A percentile compares a stretch with the other conserved stretches of the same genome.
These are phyloP conservation scores for Strigops habroptila DNA, from an alignment of 2,113 vertebrate genomes.

Conservation along the genomic window DNA sequence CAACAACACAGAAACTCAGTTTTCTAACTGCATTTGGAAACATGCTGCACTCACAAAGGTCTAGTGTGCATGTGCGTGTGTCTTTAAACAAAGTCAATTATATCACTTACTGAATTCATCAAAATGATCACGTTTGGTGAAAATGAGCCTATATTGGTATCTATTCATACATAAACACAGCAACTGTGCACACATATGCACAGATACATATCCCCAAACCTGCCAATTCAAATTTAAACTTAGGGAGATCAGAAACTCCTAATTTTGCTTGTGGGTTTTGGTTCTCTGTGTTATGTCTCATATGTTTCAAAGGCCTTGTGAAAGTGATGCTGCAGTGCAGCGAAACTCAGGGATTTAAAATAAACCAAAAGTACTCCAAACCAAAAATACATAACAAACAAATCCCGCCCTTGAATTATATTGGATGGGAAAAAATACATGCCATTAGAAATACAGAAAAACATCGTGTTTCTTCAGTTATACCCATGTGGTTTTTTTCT, in stretches of 20 bases:
- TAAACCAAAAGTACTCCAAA: neutral
- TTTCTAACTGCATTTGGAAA: slow-evolving; percentile 68
- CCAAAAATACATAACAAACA: neutral
- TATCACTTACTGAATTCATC: slow-evolving; percentile 43
- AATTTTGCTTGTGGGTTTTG: slow-evolving; percentile 19
- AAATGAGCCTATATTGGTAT: slow-evolving; percentile 48
- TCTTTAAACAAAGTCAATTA: slow-evolving; percentile 44
- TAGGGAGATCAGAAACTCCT: slow-evolving; percentile 33
- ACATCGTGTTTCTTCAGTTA: slow-evolving; percentile 3
- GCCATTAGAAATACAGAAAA: slow-evolving; percentile 40
- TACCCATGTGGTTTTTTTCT: neutral
- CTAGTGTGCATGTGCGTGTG: neutral
- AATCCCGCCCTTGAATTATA: neutral
- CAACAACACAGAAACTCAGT: slow-evolving; percentile 59
- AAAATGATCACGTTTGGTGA: slow-evolving; percentile 36
- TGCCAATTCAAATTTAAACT: slow-evolving; percentile 16
- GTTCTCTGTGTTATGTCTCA: neutral
- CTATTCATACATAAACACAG: slow-evolving; percentile 62
- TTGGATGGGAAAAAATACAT: neutral
- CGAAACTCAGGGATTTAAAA: neutral
- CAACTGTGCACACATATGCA: neutral
- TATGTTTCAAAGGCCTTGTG: slow-evolving; percentile 8
- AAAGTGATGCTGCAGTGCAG: slow-evolving; percentile 41
- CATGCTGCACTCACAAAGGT: slow-evolving; percentile 53
- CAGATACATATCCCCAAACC: neutral